Conservation (phyloP, 2,797 vertebrate species). For the Microctenopoma steveboyesi region DNA sequence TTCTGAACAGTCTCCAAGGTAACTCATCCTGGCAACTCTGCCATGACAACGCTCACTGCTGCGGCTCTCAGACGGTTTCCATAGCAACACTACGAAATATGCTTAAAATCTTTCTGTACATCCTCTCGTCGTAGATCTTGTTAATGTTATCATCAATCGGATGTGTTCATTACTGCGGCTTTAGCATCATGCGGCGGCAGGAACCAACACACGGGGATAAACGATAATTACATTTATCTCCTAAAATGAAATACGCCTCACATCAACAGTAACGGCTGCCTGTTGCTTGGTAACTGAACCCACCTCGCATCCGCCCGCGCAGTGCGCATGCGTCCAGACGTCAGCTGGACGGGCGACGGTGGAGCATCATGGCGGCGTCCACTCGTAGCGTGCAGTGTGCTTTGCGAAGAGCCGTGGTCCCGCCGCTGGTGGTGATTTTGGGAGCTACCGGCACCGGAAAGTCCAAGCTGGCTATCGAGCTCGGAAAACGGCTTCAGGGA, state of each 20-base stretch:
- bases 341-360: constrained; percentile 58
- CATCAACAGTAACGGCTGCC: constrained; percentile 58
- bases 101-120: constrained; percentile 23
- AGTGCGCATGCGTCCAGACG: constrained; percentile 68
- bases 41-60: constrained; percentile 75
- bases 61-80: constrained; percentile 71
- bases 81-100: constrained; percentile 74
- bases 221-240: constrained; percentile 6
- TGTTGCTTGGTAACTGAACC: constrained; percentile 73
- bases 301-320: not conserved
- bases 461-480: constrained; percentile 90
- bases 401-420: constrained; percentile 58
- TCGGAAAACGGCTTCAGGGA: constrained; percentile 87
- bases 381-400: constrained; percentile 60
- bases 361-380: constrained; percentile 83
- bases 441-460: constrained; percentile 95
- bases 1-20: constrained; percentile 65
- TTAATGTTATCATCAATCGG: constrained; percentile 10
- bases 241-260: constrained; percentile 8
- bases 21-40: constrained; percentile 69
- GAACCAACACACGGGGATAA: not conserved
- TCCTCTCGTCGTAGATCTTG: not conserved
- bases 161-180: constrained; percentile 1
- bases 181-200: too few relatives aligned
- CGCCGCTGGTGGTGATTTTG: constrained; percentile 91